These are phyloP conservation scores for Turnix velox DNA, from an alignment of 2,113 vertebrate genomes.

Conservation along the genomic window DNA sequence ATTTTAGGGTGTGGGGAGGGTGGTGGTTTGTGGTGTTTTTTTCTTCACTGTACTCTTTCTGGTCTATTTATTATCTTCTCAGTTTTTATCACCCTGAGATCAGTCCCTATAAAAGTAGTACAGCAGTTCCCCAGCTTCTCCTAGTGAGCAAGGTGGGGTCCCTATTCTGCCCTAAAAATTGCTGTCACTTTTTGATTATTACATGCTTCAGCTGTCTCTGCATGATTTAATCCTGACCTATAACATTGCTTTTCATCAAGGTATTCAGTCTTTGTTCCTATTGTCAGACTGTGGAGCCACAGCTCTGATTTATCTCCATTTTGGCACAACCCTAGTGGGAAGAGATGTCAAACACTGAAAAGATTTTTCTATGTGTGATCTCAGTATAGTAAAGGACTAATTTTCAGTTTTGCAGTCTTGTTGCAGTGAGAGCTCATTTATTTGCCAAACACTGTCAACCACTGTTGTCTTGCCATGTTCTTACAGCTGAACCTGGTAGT, in stretches of 20 bases:
- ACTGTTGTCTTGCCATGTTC: not conserved
- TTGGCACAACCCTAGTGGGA: not conserved
- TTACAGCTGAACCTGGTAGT: not conserved
- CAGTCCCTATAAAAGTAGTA: not conserved
- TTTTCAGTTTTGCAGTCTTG: not conserved
- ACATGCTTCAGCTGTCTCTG: not conserved
- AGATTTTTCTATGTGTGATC: not conserved
- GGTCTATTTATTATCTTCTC: not conserved
- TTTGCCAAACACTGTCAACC: not conserved
- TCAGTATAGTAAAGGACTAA: not conserved
- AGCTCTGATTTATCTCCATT: not conserved
- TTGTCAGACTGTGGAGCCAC: not conserved
- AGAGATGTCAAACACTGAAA: not conserved
- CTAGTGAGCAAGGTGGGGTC: not conserved
- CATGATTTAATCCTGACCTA: not conserved
- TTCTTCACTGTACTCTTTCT: not conserved
- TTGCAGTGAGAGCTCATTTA: not conserved
- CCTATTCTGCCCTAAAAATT: not conserved
- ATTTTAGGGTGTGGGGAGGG: accelerated
- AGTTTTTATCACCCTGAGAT: not conserved
- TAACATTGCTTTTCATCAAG: not conserved
- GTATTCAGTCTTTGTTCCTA: not conserved
- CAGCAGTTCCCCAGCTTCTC: not conserved
- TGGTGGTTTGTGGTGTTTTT: not conserved
- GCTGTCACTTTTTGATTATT: not conserved